Percentiles rank a stretch among this genome's conserved stretches.
Evolutionary conservation across 2,888 invertebrate species (phyloP).

Genomic region (Acronicta psi): DNA sequence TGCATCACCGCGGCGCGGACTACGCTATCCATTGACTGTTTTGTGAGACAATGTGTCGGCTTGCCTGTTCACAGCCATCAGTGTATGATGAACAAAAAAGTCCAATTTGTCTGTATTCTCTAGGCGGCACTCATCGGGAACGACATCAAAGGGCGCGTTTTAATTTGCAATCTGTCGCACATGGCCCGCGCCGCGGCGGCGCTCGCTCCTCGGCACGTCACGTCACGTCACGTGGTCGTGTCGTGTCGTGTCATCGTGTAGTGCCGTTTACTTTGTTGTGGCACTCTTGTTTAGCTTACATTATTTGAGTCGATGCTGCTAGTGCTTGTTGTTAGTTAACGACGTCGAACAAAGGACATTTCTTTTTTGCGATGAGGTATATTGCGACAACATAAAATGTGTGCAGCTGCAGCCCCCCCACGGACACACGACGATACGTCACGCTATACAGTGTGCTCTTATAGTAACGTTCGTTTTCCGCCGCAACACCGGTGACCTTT

Average conservation of each 20-base stretch:
- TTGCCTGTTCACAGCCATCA: background rate
- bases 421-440: no score
- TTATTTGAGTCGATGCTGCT: background rate
- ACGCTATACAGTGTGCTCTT: no score
- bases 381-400: no score
- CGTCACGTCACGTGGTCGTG: background rate
- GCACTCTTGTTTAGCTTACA: background rate
- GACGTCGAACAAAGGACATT: no score
- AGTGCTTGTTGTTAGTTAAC: background rate
- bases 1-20: constrained; percentile 8
- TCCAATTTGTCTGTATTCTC: constrained; percentile 33
- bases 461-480: no score
- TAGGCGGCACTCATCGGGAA: constrained; percentile 17
- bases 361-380: no score
- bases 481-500: no score
- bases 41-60: background rate
- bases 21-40: constrained; percentile 19
- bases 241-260: constrained; percentile 4
- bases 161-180: constrained; percentile 36
- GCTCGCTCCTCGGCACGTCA: background rate
- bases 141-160: constrained; percentile 30
- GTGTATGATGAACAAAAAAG: constrained; percentile 20
- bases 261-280: background rate
- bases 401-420: no score
- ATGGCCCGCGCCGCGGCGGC: background rate